Evolutionary conservation across 2,797 vertebrate species (phyloP).

Genomic region (Bradypodion ventrale): DNA sequence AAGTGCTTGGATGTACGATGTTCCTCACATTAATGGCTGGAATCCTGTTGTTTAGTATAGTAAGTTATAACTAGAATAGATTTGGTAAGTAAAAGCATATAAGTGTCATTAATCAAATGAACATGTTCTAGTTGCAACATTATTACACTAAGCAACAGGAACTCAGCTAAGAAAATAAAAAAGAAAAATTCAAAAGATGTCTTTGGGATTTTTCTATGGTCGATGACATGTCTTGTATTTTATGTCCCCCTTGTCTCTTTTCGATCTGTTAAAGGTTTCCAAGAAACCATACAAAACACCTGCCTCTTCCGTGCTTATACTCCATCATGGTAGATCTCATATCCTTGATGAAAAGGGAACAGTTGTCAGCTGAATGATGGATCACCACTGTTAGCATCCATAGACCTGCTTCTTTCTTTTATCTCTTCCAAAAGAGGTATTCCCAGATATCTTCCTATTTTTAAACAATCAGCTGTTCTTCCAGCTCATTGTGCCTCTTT

Average conservation of each 20-base stretch:
- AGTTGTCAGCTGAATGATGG: conserved; percentile 59
- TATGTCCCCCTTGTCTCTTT: neutral
- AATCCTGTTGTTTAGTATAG: too few species aligned
- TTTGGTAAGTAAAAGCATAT: too few species aligned
- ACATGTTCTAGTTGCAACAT: too few species aligned
- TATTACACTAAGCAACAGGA: too few species aligned
- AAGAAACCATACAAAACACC: conserved; percentile 32
- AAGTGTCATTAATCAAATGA: too few species aligned
- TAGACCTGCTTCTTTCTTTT: conserved; percentile 53
- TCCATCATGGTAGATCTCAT: conserved; percentile 58
- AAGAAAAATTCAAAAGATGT: neutral
- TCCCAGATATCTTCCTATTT: conserved; percentile 67
- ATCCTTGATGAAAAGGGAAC: conserved; percentile 57
- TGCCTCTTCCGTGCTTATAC: conserved; percentile 46
- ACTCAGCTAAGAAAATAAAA: neutral
- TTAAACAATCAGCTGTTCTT: conserved; percentile 65
- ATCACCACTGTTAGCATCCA: conserved; percentile 42
- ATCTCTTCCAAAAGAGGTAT: conserved; percentile 60
- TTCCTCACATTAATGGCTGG: neutral
- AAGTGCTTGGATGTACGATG: neutral
- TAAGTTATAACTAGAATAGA: too few species aligned
- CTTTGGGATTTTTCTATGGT: neutral
- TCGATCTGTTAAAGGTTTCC: conserved; percentile 17
- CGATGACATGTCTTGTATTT: neutral
- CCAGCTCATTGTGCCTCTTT: conserved; percentile 63